Evolutionary conservation across 2,888 invertebrate genomes (phyloP), one percentile per base, ranked within the genome.

Genomic region (Protodeltote pygarga): DNA sequence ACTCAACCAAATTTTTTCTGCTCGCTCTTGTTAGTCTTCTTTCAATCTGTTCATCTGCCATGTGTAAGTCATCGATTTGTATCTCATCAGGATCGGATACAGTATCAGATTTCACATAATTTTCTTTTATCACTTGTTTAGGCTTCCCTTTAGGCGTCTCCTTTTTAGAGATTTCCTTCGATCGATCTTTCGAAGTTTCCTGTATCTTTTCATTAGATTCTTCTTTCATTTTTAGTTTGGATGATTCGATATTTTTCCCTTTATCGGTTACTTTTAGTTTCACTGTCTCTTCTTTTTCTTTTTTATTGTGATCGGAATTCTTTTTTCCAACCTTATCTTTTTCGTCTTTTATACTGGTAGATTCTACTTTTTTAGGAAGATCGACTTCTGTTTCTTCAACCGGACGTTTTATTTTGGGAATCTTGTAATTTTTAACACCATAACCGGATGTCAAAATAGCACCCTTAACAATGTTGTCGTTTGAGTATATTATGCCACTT

Each of bases 361-460:
- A 1, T 14, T 45, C 44, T 42, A 61, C 39, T 46, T 61, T 44
- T 33, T 38, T 40, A 8, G 45, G 46, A 17, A 40, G 50, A 39
- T 73, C 75, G 39, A 77, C 75, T 25, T 50, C 31, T 29, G 35
- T 37, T 24, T 64, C 64, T 29, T 67, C 67, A 3, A 68, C 50
- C 1, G 20, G 17, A 15, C 87, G 80, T 79, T 90, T 92, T 25
- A 92, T 87, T 79, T 93, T 92, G 0, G 92, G 91, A 58, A 92
- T 92, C 73, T 87, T 92, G 53, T 90, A 92, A 68, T 92, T 92
- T 75, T 85, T 89, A 0, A 92, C 90, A 21, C 88, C 89, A 69
- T 81, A 86, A 1, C 88, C 85, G 13, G 85, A 75, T 25, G 84
- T 78, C 52, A 90, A 77, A 52, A 87, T 83, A 19, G 81, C 80